Conservation (phyloP, 2,797 vertebrate genomes). For the Betta splendens region DNA sequence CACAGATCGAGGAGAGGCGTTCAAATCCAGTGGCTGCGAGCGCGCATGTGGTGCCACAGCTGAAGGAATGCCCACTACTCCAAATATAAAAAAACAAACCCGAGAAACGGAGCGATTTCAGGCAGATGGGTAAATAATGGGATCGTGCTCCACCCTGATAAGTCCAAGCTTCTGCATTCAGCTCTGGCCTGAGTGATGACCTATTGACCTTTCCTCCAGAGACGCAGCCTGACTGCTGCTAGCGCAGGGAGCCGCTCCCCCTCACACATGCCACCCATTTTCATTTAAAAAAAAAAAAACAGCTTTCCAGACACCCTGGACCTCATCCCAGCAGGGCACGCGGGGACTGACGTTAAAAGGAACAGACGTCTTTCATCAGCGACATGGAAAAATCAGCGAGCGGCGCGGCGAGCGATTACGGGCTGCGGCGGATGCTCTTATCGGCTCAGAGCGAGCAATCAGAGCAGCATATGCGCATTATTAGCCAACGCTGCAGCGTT, state of each 20-base stretch:
- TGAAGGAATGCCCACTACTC: conserved; percentile 49
- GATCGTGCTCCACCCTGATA: conserved; percentile 41
- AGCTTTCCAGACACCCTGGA: conserved; percentile 69
- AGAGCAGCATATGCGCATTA: conserved; percentile 10
- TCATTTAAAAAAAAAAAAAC: conserved; percentile 54
- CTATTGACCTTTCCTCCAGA: conserved; percentile 15
- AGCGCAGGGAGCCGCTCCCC: conserved; percentile 42
- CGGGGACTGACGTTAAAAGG: conserved; percentile 43
- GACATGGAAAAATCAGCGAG: conserved; percentile 11
- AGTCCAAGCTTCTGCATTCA: conserved; percentile 22
- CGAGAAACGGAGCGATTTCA: conserved; percentile 61
- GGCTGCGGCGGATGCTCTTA: conserved; percentile 30
- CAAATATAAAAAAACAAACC: conserved; percentile 50
- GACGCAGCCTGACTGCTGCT: conserved; percentile 34
- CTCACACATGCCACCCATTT: conserved; percentile 59
- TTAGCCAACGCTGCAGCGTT: conserved; percentile 4
- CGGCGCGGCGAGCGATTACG: conserved; percentile 23
- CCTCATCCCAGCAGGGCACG: conserved; percentile 57
- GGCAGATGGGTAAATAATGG: conserved; percentile 55
- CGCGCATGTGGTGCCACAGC: conserved; percentile 55
- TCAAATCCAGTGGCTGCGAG: conserved; percentile 26
- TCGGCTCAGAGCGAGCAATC: conserved; percentile 23
- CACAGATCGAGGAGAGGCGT: conserved; percentile 20
- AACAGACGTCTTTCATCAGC: conserved; percentile 42
- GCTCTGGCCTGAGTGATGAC: conserved; percentile 22